These are phyloP conservation scores for Diplosoma virens DNA, from an alignment of 23 tunicate genomes.

Conservation along the genomic window DNA sequence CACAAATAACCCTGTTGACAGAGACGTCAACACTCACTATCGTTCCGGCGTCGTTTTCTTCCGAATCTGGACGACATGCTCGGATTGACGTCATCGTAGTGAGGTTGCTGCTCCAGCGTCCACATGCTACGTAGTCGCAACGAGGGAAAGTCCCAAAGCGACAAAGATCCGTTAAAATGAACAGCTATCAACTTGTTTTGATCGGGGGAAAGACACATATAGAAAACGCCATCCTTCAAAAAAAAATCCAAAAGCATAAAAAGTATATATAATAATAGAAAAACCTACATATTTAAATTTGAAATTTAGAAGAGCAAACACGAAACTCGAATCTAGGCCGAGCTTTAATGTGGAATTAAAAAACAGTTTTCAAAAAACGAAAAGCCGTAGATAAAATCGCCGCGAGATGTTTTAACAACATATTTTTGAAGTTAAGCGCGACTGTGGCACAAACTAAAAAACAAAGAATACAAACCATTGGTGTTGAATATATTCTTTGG, in stretches of 20 bases:
- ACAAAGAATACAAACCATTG: slow-evolving; percentile 1
- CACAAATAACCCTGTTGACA: too few relatives aligned
- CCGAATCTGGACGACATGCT: slow-evolving; percentile 28
- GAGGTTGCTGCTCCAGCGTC: slow-evolving; percentile 33
- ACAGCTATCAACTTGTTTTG: slow-evolving; percentile 20
- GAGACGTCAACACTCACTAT: neutral
- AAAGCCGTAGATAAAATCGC: too few relatives aligned
- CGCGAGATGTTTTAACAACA: too few relatives aligned
- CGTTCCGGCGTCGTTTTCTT: slow-evolving; percentile 1
- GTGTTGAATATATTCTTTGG: slow-evolving; percentile 8
- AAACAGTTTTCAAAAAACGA: too few relatives aligned
- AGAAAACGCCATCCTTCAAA: slow-evolving; percentile 36
- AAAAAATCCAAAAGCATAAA: neutral
- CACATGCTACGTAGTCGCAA: slow-evolving; percentile 23
- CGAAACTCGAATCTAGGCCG: too few relatives aligned
- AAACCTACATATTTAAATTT: too few relatives aligned
- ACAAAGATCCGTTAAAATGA: slow-evolving; percentile 36
- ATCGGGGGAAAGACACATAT: slow-evolving; percentile 40
- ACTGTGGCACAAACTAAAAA: too few relatives aligned
- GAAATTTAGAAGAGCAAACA: too few relatives aligned
- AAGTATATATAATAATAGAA: too few relatives aligned
- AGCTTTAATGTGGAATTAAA: too few relatives aligned
- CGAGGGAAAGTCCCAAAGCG: slow-evolving; percentile 60
- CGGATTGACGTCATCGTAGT: slow-evolving; percentile 25
- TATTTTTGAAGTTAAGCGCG: too few relatives aligned